These are phyloP conservation scores for Pogonocherus hispidulus DNA, from an alignment of 2,888 invertebrate species.

Conservation along the genomic window DNA sequence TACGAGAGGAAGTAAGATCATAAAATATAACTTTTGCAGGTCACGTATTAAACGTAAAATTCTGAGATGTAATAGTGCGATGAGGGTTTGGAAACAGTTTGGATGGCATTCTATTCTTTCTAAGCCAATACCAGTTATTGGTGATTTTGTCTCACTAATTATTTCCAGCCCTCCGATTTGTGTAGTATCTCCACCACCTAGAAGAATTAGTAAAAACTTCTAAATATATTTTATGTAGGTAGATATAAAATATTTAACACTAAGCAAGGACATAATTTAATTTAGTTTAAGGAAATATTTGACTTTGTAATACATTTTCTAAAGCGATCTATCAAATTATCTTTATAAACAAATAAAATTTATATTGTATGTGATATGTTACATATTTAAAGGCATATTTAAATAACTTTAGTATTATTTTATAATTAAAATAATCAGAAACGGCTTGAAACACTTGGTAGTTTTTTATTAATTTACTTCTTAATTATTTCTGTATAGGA, in stretches of 20 bases:
- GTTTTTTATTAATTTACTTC: too few relatives aligned
- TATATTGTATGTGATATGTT: too few relatives aligned
- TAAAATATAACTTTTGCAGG: slow-evolving; percentile 79
- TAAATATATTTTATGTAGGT: not conserved
- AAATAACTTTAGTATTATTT: too few relatives aligned
- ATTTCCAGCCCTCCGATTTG: slow-evolving; percentile 68
- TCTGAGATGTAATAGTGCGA: slow-evolving; percentile 78
- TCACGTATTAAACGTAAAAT: slow-evolving; percentile 77
- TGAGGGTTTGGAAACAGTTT: slow-evolving; percentile 75
- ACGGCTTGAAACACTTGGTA: too few relatives aligned
- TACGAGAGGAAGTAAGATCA: slow-evolving; percentile 79
- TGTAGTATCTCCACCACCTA: slow-evolving; percentile 67
- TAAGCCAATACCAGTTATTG: slow-evolving; percentile 73
- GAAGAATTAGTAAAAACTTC: slow-evolving; percentile 21
- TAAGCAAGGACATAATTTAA: not conserved
- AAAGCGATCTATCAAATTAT: too few relatives aligned
- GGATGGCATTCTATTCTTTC: slow-evolving; percentile 77
- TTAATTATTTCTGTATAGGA: too few relatives aligned
- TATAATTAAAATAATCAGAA: too few relatives aligned
- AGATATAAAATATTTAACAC: too few relatives aligned
- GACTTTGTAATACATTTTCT: too few relatives aligned
- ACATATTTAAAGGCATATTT: too few relatives aligned
- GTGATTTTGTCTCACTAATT: slow-evolving; percentile 69
- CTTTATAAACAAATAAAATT: too few relatives aligned
- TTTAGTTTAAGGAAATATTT: not conserved